Conservation (phyloP, 2,113 vertebrate species). For the Gopherus evgoodei region DNA sequence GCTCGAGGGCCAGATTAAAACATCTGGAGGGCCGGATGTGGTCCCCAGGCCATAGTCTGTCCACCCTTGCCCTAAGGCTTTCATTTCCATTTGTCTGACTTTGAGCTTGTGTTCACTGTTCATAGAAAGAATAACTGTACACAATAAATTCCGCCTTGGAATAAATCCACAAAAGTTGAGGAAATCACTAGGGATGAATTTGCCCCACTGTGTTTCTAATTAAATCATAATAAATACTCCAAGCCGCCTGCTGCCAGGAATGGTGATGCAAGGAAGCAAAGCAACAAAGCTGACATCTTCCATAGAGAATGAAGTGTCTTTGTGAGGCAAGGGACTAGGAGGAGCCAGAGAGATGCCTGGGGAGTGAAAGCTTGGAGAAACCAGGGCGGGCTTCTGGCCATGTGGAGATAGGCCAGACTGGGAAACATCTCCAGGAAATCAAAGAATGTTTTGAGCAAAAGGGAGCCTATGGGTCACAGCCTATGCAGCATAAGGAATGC, state of each 20-base stretch:
- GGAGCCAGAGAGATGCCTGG: background rate
- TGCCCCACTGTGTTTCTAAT: background rate
- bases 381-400: background rate
- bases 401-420: background rate
- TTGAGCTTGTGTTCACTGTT: background rate
- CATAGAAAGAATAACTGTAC: background rate
- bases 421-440: fast-evolving
- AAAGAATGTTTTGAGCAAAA: background rate
- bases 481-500: background rate
- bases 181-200: background rate
- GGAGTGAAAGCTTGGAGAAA: background rate
- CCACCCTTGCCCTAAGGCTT: background rate
- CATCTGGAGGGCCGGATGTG: no score
- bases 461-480: background rate
- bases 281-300: background rate
- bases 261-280: background rate
- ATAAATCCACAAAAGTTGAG: background rate
- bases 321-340: background rate
- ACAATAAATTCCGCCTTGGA: background rate
- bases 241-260: background rate
- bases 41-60: background rate
- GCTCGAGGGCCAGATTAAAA: no score
- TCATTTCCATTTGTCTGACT: slow-evolving; percentile 28
- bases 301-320: background rate
- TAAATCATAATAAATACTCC: background rate